These are phyloP conservation scores for Pseudorhombus dupliciocellatus DNA, from an alignment of 2,113 vertebrate genomes.

Conservation along the genomic window DNA sequence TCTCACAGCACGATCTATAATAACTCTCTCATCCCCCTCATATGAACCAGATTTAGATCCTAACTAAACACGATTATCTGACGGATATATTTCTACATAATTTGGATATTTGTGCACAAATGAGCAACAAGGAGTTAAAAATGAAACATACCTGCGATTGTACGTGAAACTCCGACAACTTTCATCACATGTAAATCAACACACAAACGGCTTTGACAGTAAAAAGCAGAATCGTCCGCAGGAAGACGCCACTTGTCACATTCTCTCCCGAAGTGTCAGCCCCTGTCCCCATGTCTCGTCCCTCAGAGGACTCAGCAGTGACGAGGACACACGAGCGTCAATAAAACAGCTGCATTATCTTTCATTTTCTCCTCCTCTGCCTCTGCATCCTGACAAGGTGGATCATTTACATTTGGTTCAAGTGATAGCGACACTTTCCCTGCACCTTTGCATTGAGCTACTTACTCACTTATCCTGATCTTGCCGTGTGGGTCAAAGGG, in stretches of 20 bases:
- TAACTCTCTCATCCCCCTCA: too few relatives aligned
- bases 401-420: conserved; percentile 25
- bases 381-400: not conserved
- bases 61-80: too few relatives aligned
- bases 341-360: conserved; percentile 1
- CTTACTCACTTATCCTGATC: conserved; percentile 56
- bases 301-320: not conserved
- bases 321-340: not conserved
- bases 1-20: too few relatives aligned
- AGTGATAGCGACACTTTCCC: conserved; percentile 37
- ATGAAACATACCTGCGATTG: not conserved
- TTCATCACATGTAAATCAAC: not conserved
- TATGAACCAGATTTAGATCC: too few relatives aligned
- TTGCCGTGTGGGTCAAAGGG: conserved; percentile 32
- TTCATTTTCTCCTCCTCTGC: conserved; percentile 3
- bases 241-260: too few relatives aligned
- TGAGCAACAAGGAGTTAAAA: not conserved
- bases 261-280: too few relatives aligned
- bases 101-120: not conserved
- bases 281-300: not conserved
- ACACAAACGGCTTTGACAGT: not conserved
- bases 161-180: not conserved
- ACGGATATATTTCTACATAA: not conserved
- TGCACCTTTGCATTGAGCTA: conserved; percentile 44
- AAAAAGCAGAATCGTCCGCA: too few relatives aligned